Evolutionary conservation across 1,140 invertebrate species (phyloP).

Genomic region (Caenorhabditis elegans): DNA sequence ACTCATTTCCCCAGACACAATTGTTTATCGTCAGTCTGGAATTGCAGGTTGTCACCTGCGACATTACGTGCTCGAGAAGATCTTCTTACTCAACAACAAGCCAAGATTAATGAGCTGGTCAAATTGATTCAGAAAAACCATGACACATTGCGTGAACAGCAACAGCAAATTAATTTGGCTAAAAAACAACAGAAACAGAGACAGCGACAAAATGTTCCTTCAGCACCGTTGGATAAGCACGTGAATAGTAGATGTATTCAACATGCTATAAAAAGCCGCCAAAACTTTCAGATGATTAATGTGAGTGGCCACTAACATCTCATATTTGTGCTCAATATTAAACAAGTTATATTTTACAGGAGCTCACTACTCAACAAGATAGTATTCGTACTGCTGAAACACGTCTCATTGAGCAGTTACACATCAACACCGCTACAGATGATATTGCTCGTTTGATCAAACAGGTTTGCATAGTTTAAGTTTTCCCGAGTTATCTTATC

Average conservation of each 20-base stretch:
- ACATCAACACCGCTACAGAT: conserved; percentile 6
- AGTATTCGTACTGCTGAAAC: conserved; percentile 15
- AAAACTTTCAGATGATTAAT: background rate
- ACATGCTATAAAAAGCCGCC: background rate
- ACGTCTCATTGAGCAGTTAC: background rate
- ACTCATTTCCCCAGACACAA: background rate
- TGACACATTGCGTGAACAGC: background rate
- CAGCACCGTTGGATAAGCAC: background rate
- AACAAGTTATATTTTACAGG: background rate
- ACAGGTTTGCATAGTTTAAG: background rate
- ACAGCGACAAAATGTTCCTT: background rate
- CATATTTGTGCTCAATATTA: too few relatives aligned
- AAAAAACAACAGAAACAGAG: conserved; percentile 17
- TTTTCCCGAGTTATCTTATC: background rate
- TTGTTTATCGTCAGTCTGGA: background rate
- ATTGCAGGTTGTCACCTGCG: background rate
- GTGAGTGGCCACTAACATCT: background rate
- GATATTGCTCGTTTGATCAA: conserved; percentile 12
- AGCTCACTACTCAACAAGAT: background rate
- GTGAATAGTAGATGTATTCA: conserved; percentile 2
- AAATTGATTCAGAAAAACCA: background rate
- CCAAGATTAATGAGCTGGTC: conserved; percentile 3
- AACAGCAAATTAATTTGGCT: background rate
- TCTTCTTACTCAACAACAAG: conserved; percentile 22
- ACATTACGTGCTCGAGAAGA: conserved; percentile 9